phyloP scores from a whole-genome alignment of 2,888 invertebrate genomes.

The Lasioglossum oenotherae region DNA sequence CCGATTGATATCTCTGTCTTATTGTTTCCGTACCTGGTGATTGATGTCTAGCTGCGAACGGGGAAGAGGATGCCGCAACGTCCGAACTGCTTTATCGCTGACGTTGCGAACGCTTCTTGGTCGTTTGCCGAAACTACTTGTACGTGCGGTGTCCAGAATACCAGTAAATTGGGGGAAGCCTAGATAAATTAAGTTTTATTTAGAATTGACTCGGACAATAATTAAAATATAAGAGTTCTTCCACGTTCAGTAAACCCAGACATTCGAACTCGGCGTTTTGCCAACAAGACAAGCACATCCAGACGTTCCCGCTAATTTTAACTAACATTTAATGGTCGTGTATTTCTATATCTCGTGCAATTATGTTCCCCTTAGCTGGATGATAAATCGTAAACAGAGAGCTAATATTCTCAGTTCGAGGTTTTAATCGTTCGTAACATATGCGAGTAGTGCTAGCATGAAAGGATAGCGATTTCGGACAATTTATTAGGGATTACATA shows the following conservation, averaged over 20 bases:
- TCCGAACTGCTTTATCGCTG: background rate
- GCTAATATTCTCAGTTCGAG: background rate
- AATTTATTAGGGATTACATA: background rate
- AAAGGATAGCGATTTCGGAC: background rate
- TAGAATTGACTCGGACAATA: no score
- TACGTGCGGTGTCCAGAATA: background rate
- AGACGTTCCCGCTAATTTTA: background rate
- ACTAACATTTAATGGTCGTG: background rate
- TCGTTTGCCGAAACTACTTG: background rate
- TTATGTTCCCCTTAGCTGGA: background rate
- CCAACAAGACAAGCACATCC: background rate
- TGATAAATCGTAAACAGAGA: background rate
- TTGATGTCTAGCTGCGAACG: background rate
- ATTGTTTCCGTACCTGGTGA: conserved; percentile 9
- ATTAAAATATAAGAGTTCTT: no score
- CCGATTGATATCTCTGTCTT: conserved; percentile 16
- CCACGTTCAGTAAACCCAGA: background rate
- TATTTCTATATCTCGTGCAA: background rate
- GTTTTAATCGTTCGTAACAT: background rate
- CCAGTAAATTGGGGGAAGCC: background rate
- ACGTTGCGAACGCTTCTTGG: background rate
- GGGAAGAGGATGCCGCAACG: background rate
- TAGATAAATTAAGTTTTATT: no score
- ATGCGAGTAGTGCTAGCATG: background rate
- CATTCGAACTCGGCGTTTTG: background rate